These are phyloP conservation scores for Drosophila sulfurigaster DNA, from an alignment of 1,140 invertebrate genomes.

Conservation along the genomic window DNA sequence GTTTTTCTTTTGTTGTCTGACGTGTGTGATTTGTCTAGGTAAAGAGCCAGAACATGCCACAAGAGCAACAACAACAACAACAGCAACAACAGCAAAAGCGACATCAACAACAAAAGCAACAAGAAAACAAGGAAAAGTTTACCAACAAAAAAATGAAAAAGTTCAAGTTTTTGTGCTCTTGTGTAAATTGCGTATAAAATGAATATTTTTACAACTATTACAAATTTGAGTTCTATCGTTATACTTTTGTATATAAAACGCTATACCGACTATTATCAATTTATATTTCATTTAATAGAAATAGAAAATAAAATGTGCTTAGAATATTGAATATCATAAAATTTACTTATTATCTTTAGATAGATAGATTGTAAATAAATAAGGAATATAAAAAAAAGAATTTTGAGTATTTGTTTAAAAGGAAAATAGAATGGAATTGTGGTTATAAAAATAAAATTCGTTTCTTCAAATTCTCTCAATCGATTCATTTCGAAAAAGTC, in stretches of 20 bases:
- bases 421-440: too few relatives aligned
- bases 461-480: background rate
- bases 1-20: slow-evolving; percentile 12
- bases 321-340: background rate
- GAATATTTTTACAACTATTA: background rate
- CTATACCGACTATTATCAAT: too few relatives aligned
- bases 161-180: slow-evolving; percentile 38
- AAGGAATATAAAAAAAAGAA: too few relatives aligned
- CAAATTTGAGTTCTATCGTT: background rate
- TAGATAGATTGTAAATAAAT: too few relatives aligned
- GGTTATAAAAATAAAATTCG: too few relatives aligned
- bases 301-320: background rate
- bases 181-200: background rate
- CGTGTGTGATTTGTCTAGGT: slow-evolving; percentile 70
- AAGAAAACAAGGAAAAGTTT: slow-evolving; percentile 51
- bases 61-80: slow-evolving; percentile 28
- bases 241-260: background rate
- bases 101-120: slow-evolving; percentile 28
- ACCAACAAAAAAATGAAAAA: slow-evolving; percentile 43
- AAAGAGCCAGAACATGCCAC: slow-evolving; percentile 36
- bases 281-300: background rate
- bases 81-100: slow-evolving; percentile 24
- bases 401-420: too few relatives aligned
- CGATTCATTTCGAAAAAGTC: background rate
- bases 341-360: too few relatives aligned